Base-by-base conservation (phyloP, 2,113 vertebrate genomes). In the Sceloporus undulatus region DNA sequence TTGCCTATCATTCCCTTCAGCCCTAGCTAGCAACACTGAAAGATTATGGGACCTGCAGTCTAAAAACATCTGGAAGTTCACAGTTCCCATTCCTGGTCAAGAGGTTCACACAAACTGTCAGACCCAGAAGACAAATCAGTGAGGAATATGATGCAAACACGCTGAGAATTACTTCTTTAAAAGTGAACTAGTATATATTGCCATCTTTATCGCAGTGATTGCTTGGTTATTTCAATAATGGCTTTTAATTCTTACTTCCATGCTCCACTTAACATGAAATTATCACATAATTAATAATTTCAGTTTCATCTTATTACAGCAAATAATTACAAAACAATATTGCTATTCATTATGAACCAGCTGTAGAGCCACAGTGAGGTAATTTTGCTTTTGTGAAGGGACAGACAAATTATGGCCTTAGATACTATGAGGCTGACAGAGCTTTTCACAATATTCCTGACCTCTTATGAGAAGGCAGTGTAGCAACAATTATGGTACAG, bases 271-370 rank as follows among this genome's bases (percentile, higher is more conserved):
- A 82, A 54, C 79, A 75, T 65, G n/a, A 34, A 42, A 82, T 76
- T 76, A 84, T 56, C 52, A 54, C 42, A 66, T 82, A 40, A 82
- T 87, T 76, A 82, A 88, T 88, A 54, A 77, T 70, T 23, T 27
- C 52, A 42, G 6, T 81, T 81, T 38, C 78, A 38, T 84, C 40
- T 66, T 82, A 48, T 76, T 27, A 48, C 82, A 83, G 8, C 80
- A 77, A 54, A 16, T 27, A 77, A 68, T 88, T 88, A 68, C 52
- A 56, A 77, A 27, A 78, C 73, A 88, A 77, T 52, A 78, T 56
- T n/a, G 48, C 34, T n/a, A 38, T 68, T 40, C 34, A 56, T 18
- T 40, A 27, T 75, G 40, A 34, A 40, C 34, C 48, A 48, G 40
- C 11, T 77, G 34, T 29, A n/a, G 59, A 88, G 25, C 23, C 62